phyloP scores from a whole-genome alignment of 1,140 invertebrate species.

The Micrasema longulum region DNA sequence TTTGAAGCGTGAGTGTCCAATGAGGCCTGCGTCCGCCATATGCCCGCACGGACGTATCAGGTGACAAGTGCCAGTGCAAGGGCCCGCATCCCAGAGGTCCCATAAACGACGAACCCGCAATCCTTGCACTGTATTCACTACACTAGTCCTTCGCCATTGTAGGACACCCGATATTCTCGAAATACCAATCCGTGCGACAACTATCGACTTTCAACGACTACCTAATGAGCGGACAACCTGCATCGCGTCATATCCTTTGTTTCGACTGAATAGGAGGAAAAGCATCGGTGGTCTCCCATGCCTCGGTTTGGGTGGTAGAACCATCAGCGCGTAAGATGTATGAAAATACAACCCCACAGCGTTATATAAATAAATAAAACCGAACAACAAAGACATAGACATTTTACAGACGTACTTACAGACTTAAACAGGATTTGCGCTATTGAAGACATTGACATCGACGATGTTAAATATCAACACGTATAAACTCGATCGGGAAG shows the following conservation, averaged over 20 bases:
- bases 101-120: background rate
- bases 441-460: too few relatives aligned
- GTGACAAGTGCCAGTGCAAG: background rate
- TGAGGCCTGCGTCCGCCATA: conserved; percentile 12
- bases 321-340: too few relatives aligned
- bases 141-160: background rate
- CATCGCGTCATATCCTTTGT: conserved; percentile 21
- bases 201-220: conserved; percentile 24
- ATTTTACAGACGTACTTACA: too few relatives aligned
- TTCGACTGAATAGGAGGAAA: too few relatives aligned
- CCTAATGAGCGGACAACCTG: conserved; percentile 36
- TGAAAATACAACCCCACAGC: too few relatives aligned
- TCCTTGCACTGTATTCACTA: background rate
- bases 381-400: too few relatives aligned
- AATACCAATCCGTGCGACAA: conserved; percentile 24
- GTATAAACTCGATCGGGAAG: too few relatives aligned
- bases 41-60: conserved; percentile 22
- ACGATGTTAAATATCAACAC: too few relatives aligned
- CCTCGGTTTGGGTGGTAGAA: too few relatives aligned
- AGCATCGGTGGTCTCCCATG: too few relatives aligned
- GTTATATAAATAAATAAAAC: too few relatives aligned
- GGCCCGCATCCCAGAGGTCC: conserved; percentile 14
- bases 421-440: too few relatives aligned
- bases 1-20: conserved; percentile 12
- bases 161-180: conserved; percentile 15